These are phyloP conservation scores for Pammene aurita DNA, from an alignment of 2,888 invertebrate species.

Conservation along the genomic window DNA sequence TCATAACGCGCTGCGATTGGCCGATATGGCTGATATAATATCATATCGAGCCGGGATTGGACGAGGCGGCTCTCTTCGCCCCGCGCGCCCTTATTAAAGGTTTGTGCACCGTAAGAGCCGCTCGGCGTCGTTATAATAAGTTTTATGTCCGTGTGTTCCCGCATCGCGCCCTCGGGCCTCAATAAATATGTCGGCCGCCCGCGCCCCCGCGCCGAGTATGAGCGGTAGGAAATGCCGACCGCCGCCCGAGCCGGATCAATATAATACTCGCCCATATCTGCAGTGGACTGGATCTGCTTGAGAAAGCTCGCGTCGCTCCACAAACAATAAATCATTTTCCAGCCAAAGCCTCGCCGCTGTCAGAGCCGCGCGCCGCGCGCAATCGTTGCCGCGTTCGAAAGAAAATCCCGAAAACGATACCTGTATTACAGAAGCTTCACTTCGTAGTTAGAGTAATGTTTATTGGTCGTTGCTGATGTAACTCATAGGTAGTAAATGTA, in stretches of 20 bases:
- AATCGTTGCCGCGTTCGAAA: slow-evolving; percentile 42
- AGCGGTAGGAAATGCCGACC: slow-evolving; percentile 78
- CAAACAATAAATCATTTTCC: slow-evolving; percentile 83
- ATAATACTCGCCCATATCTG: slow-evolving; percentile 83
- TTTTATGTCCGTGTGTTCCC: slow-evolving; percentile 70
- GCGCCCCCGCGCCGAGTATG: slow-evolving; percentile 70
- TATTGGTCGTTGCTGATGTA: too few relatives aligned
- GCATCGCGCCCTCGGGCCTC: slow-evolving; percentile 64
- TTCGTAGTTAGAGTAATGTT: not conserved
- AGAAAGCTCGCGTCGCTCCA: slow-evolving; percentile 74
- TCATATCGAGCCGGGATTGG: slow-evolving; percentile 85
- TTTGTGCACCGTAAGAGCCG: slow-evolving; percentile 70
- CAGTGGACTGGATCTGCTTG: slow-evolving; percentile 82
- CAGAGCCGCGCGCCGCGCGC: slow-evolving; percentile 54
- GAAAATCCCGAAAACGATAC: slow-evolving; percentile 9
- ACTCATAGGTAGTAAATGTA: too few relatives aligned
- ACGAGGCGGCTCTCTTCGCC: slow-evolving; percentile 67
- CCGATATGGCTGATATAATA: slow-evolving; percentile 84
- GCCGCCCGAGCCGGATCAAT: slow-evolving; percentile 79
- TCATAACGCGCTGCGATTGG: slow-evolving; percentile 83
- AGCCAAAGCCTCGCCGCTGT: slow-evolving; percentile 65
- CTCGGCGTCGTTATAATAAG: slow-evolving; percentile 70
- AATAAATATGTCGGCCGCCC: slow-evolving; percentile 75
- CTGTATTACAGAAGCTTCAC: not conserved
- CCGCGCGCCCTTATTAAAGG: slow-evolving; percentile 69